Evolutionary conservation across 1,140 invertebrate genomes (phyloP), one percentile per base, ranked within the genome.

Genomic region (Heliconius hewitsoni): DNA sequence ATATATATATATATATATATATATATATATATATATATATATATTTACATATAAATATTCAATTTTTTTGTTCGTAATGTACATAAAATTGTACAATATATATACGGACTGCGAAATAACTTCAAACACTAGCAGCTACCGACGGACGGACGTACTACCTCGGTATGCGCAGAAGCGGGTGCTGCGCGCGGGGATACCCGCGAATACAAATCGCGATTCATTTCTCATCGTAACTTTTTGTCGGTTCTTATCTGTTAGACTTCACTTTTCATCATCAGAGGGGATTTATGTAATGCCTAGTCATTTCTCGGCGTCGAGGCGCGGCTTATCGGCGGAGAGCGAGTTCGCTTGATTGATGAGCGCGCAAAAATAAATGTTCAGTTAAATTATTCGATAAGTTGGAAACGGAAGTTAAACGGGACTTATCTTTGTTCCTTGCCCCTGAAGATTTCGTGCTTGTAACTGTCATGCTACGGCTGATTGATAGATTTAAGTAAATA

Each of bases 341-440:
- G 88, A 87, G 91, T 87, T 93, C 91, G 89, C 91, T 95, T 95
- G 94, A 95, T 95, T 95, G 94, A 95, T 95, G 94, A 95, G 92
- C 93, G 93, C 91, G 94, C 93, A 94, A 94, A 95, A 95, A 95
- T 95, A 95, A 95, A 95, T 95, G 94, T 94, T 94, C 92, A 95
- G 93, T 95, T 95, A 95, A 95, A 95, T 95, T 95, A 95, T 95
- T 95, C 94, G 94, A 95, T 95, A 95, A 95, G 94, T 95, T 95
- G 92, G 89, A 92, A 95, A 94, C 94, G 94, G 93, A 95, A 95
- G 94, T 95, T 95, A 95, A 95, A 94, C 91, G 93, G 92, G 93
- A 94, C 94, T 95, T 95, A 95, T 95, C 94, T 94, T 93, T 93
- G 91, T 93, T 91, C 85, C 82, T 80, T 92, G 88, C 91, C 91